A percentile compares a stretch with the other conserved stretches of the same genome.
phyloP scores from a whole-genome alignment of 2,888 invertebrate genomes.

The Vanessa cardui region DNA sequence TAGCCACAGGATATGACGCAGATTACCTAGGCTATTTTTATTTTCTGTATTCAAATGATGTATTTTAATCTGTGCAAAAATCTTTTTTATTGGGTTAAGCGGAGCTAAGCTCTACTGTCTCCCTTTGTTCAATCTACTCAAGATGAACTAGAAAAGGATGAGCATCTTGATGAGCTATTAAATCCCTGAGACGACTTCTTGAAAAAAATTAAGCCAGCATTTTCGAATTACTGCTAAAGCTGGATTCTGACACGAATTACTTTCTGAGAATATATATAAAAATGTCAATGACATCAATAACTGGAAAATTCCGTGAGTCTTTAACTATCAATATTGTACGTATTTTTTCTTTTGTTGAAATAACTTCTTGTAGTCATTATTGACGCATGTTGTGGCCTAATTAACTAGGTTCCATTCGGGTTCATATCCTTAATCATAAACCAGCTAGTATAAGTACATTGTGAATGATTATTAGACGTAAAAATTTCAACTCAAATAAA shows the following conservation, averaged over 20 bases:
- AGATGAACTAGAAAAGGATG: conserved; percentile 25
- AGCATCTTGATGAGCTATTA: conserved; percentile 22
- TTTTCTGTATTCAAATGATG: conserved; percentile 7
- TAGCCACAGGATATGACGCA: conserved; percentile 19
- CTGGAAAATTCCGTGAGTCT: conserved; percentile 16
- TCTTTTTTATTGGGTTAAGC: conserved; percentile 6
- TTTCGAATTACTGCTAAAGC: conserved; percentile 2
- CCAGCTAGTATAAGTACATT: too few relatives aligned
- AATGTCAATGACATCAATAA: conserved; percentile 4
- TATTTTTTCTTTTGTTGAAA: too few relatives aligned
- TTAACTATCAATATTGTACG: neutral
- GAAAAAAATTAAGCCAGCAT: conserved; percentile 14
- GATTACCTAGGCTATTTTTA: conserved; percentile 34
- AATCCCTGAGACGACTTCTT: conserved; percentile 12
- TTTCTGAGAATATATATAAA: neutral
- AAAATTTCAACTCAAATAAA: too few relatives aligned
- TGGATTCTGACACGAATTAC: neutral
- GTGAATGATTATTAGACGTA: too few relatives aligned
- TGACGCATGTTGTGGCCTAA: too few relatives aligned
- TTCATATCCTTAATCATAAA: too few relatives aligned
- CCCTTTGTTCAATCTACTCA: conserved; percentile 23
- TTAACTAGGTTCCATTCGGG: too few relatives aligned
- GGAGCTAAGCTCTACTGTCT: conserved; percentile 4
- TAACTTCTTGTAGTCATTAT: too few relatives aligned
- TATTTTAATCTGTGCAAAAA: conserved; percentile 3